Evolutionary conservation across 2,797 vertebrate genomes (phyloP).

Genomic region (Phrynocephalus vlangalii): DNA sequence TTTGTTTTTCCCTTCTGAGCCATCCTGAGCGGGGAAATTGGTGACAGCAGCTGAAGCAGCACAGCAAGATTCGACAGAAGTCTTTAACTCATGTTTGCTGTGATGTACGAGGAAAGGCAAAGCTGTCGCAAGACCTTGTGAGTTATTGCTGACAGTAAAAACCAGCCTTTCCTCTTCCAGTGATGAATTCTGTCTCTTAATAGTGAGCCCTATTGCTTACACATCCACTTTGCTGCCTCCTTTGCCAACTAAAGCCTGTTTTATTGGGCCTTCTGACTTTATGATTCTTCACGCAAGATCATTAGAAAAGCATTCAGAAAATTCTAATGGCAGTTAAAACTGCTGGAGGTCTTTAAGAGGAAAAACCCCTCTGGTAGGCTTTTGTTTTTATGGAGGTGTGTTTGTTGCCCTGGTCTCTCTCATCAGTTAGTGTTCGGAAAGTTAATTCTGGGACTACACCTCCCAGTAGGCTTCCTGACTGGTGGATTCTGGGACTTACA

Average conservation of each 20-base stretch:
- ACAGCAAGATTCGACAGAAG: not conserved
- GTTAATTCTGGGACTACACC: too few species aligned
- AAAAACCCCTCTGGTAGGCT: not conserved
- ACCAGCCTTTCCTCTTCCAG: not conserved
- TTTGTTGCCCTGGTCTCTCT: not conserved
- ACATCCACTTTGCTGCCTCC: not conserved
- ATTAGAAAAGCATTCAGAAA: not conserved
- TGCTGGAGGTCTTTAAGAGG: not conserved
- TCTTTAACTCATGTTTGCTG: not conserved
- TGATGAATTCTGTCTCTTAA: not conserved
- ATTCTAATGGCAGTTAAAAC: not conserved
- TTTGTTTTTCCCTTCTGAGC: not conserved
- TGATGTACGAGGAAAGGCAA: not conserved
- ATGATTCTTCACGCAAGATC: not conserved
- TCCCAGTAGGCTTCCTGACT: too few species aligned
- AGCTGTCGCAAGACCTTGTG: not conserved
- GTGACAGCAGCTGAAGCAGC: not conserved
- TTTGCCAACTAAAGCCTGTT: not conserved
- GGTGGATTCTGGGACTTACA: not conserved
- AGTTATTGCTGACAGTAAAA: not conserved
- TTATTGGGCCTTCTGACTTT: slow-evolving; percentile 3
- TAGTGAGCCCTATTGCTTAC: not conserved
- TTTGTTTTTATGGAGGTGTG: not conserved
- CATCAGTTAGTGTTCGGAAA: not conserved
- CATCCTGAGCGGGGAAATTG: not conserved